A percentile compares a stretch with the other conserved stretches of the same genome.
These are phyloP conservation scores for Empidonax traillii DNA, from an alignment of 2,113 vertebrate species.

Conservation along the genomic window DNA sequence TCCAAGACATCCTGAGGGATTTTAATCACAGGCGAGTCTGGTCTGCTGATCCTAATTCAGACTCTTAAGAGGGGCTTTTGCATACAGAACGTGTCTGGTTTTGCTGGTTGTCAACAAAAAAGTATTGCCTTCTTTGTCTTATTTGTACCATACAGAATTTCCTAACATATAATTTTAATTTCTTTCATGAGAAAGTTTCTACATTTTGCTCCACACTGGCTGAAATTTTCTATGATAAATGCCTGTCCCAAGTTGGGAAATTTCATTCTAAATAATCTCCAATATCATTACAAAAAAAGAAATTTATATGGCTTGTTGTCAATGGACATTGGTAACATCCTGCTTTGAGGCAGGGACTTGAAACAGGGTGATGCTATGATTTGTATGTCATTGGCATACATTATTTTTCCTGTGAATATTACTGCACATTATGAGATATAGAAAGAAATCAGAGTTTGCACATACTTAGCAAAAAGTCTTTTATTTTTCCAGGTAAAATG, in stretches of 20 bases:
- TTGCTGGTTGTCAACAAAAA: background rate
- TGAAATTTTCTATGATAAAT: background rate
- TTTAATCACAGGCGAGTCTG: background rate
- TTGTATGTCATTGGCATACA: background rate
- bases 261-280: background rate
- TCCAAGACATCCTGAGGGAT: background rate
- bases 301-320: background rate
- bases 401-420: background rate
- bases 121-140: background rate
- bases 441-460: background rate
- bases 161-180: background rate
- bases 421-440: background rate
- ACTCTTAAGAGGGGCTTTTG: background rate
- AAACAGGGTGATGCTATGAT: background rate
- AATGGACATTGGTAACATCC: background rate
- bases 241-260: background rate
- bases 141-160: background rate
- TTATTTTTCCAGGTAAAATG: background rate
- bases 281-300: background rate
- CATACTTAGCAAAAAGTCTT: background rate
- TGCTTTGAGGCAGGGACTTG: background rate
- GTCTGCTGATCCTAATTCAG: background rate
- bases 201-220: background rate
- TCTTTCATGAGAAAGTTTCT: background rate
- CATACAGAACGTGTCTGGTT: background rate